phyloP scores from a whole-genome alignment of 2,888 invertebrate genomes.

The Neocrepidodera transversa region DNA sequence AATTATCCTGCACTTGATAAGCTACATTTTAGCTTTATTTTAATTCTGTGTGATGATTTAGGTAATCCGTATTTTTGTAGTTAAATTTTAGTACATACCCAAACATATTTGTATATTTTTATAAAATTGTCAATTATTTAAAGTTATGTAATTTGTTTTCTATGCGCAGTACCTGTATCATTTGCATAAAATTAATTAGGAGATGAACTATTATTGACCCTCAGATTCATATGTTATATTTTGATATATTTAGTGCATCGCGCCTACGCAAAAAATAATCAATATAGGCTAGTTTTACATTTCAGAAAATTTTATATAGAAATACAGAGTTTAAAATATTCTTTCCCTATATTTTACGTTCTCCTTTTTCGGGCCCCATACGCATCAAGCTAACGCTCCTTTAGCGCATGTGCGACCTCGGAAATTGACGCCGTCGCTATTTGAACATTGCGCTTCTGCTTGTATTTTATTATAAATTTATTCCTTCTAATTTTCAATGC shows the following conservation, averaged over 20 bases:
- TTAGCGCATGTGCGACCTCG: slow-evolving; percentile 57
- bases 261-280: slow-evolving; percentile 51
- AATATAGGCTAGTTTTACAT: slow-evolving; percentile 41
- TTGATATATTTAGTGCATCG: slow-evolving; percentile 35
- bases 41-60: too few species aligned
- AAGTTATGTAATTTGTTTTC: slow-evolving; percentile 30
- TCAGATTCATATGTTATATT: slow-evolving; percentile 10
- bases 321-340: slow-evolving; percentile 15
- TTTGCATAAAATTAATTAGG: slow-evolving; percentile 24
- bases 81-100: slow-evolving; percentile 28
- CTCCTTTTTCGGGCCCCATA: slow-evolving; percentile 58
- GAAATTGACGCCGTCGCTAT: slow-evolving; percentile 46
- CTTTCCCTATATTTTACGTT: slow-evolving; percentile 36
- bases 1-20: too few species aligned
- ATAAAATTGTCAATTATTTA: slow-evolving; percentile 19
- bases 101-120: slow-evolving; percentile 12
- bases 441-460: slow-evolving; percentile 20
- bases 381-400: slow-evolving; percentile 24
- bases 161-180: slow-evolving; percentile 17
- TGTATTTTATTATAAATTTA: slow-evolving; percentile 3
- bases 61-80: background rate
- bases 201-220: slow-evolving; percentile 20
- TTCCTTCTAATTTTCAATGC: too few species aligned
- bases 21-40: too few species aligned
- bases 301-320: slow-evolving; percentile 25